phyloP scores from a whole-genome alignment of 2,888 invertebrate genomes.

The Hedya salicella region DNA sequence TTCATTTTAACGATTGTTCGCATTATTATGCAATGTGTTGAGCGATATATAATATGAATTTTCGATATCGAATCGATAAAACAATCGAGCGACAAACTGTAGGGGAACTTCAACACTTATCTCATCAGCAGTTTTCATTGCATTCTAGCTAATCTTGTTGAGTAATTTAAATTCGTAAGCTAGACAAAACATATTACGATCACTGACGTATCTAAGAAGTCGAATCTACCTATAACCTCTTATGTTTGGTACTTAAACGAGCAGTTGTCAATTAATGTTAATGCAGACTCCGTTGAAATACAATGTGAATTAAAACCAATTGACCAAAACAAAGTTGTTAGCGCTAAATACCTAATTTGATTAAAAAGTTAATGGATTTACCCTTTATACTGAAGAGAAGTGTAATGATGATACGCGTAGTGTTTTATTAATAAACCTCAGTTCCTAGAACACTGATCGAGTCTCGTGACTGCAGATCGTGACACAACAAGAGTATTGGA shows the following conservation, averaged over 20 bases:
- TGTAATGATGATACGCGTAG: neutral
- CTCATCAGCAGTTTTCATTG: too few relatives aligned
- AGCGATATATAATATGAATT: neutral
- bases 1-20: neutral
- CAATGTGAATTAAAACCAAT: conserved; percentile 12
- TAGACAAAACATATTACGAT: too few relatives aligned
- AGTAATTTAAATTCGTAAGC: too few relatives aligned
- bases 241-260: too few relatives aligned
- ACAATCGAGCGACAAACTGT: too few relatives aligned
- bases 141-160: too few relatives aligned
- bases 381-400: neutral
- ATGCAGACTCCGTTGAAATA: neutral
- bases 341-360: conserved; percentile 14
- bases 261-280: neutral
- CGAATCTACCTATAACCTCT: too few relatives aligned
- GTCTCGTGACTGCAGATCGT: neutral
- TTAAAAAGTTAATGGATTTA: conserved; percentile 19
- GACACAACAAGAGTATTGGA: neutral
- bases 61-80: too few relatives aligned
- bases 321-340: conserved; percentile 12
- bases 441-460: conserved; percentile 6
- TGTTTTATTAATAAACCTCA: conserved; percentile 6
- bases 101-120: too few relatives aligned
- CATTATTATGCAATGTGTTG: neutral
- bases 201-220: too few relatives aligned